Base-by-base conservation (phyloP, 1,140 invertebrate genomes). In the Pomacea maculata region DNA sequence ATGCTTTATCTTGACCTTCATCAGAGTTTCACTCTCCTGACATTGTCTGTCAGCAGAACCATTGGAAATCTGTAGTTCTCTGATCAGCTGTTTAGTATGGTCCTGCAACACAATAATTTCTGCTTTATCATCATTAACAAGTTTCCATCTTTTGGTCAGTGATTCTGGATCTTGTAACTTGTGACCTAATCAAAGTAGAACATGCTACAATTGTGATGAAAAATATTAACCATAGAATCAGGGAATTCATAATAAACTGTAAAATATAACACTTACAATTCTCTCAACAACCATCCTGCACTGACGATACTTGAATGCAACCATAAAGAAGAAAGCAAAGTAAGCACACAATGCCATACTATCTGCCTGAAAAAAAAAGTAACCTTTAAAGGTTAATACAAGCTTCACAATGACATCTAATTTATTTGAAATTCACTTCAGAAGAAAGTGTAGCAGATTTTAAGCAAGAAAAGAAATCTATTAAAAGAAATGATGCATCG, bases 311-410 rank as follows among this genome's bases (percentile, higher is more conserved):
- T 90, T 91, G 83, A 87, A 91, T 19, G 88, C 89, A 73, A 90
- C 84, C 89, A 91, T 91, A 74, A 91, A 89, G 84, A 91, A 90
- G 77, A 85, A 89, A 55, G 86, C 84, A 77, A 90, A 90, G 80
- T 90, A 91, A 25, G 89, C 83, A 85, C 88, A 87, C 70, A 91
- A 86, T n/a, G 90, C 86, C 85, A 85, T 88, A 6, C 86, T 79
- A 71, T 91, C 90, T 77, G 86, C 89, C 89, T 90, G 81, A 25
- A 86, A 86, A 63, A 25, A 73, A 76, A 21, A 80, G 54, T 65
- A 75, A 64, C 71, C 34, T 12, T 54, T 34, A 15, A 52, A 73
- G 11, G 34, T 0, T 73, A 45, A 54, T 52, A 52, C 10, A 61
- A 61, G 5, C 15, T 2, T 45, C 34, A 45, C 34, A 45, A 45